Percentiles rank a stretch among this genome's conserved stretches.
Evolutionary conservation across 1,140 invertebrate species (phyloP).

Genomic region (Frieseomelitta varia): DNA sequence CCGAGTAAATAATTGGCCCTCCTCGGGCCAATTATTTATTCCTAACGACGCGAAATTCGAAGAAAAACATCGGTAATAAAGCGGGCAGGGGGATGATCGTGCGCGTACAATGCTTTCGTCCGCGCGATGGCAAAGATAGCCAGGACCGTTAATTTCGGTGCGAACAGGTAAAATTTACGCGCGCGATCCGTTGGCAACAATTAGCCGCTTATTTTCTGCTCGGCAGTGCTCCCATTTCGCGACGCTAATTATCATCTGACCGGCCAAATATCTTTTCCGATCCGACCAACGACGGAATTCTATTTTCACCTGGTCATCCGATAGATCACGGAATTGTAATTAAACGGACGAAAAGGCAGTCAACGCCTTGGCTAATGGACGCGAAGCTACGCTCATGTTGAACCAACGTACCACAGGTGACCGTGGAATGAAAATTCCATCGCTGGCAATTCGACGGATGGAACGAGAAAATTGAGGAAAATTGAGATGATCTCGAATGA

Average conservation of each 20-base stretch:
- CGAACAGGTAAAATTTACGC: constrained; percentile 69
- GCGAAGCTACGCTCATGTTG: neutral
- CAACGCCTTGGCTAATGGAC: constrained; percentile 35
- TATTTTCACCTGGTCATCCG: constrained; percentile 36
- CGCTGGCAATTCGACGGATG: neutral
- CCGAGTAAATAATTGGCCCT: neutral
- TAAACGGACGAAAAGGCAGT: constrained; percentile 33
- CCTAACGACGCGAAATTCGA: neutral
- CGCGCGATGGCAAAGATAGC: neutral
- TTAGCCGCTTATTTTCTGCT: constrained; percentile 54
- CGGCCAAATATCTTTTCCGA: constrained; percentile 32
- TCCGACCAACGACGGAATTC: neutral
- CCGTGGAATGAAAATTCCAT: constrained; percentile 8
- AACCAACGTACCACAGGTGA: neutral
- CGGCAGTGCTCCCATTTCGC: constrained; percentile 44
- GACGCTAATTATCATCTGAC: constrained; percentile 54
- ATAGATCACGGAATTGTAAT: constrained; percentile 53
- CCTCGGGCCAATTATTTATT: neutral
- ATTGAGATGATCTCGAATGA: no score
- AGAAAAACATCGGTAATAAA: neutral
- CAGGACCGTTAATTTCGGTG: constrained; percentile 59
- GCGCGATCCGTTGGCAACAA: constrained; percentile 65
- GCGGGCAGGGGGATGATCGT: neutral
- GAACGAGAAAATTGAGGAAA: no score
- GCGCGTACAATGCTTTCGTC: neutral